Evolutionary conservation across 2,888 invertebrate genomes (phyloP), one percentile per base, ranked within the genome.

Genomic region (Argyra leucocephala): DNA sequence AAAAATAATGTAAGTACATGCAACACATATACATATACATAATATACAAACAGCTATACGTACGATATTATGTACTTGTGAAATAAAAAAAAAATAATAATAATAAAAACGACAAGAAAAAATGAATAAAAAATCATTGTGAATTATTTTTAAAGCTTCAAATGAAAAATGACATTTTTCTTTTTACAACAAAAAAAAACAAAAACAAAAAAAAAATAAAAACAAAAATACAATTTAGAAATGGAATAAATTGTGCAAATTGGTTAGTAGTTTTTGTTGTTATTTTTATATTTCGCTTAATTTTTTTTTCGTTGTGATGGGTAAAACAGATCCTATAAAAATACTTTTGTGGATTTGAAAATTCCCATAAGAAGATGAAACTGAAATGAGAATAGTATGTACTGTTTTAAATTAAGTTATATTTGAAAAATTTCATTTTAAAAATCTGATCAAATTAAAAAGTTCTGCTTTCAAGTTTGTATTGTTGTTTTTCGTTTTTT

Each of bases 241-340:
- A 48, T 48, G 48, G 48, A 48, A 48, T 48, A 48, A 48, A 48
- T 48, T 48, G 48, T 48, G 48, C 48, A 48, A 48, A 48, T 48
- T 48, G 48, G 48, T 48, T 48, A 18, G 48, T 48, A 12, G 48
- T 15, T 18, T 12, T 31, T 10, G 6, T 7, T 31, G 5, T 31
- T 31, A 31, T 31, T 31, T 31, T 10, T 10, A 31, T 10, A 7
- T 31, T 5, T 31, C 10, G 31, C 10, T 31, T 31, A 7, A 5
- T 31, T 31, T 31, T 31, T 31, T 31, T 31, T 31, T n/a, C 10
- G 5, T 31, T 31, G 5, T 31, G 31, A 31, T 31, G 10, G 10
- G 31, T 10, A 31, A 31, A 31, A 31, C 5, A n/a, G n/a, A 31
- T 31, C 31, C 31, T 31, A n/a, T n/a, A n/a, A n/a, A n/a, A n/a